A percentile compares a stretch with the other conserved stretches of the same genome.
Evolutionary conservation across 2,113 vertebrate species (phyloP).

Genomic region (Phaetusa simplex): DNA sequence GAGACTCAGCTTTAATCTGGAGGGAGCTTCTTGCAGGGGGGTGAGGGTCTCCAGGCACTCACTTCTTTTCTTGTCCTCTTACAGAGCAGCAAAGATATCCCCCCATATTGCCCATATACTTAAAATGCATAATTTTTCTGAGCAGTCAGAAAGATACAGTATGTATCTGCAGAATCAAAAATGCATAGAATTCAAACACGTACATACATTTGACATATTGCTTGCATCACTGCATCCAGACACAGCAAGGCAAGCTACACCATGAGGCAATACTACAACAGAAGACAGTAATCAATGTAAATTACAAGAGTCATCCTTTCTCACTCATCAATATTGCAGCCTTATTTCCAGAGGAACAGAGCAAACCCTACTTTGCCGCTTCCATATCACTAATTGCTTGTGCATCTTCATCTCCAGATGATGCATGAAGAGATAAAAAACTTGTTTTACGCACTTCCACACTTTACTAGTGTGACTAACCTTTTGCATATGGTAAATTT

Average conservation of each 20-base stretch:
- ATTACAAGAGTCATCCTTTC: background rate
- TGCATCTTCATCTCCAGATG: background rate
- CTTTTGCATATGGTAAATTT: background rate
- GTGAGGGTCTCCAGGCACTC: background rate
- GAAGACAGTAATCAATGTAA: background rate
- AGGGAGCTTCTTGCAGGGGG: background rate
- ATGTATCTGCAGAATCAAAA: background rate
- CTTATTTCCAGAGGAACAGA: background rate
- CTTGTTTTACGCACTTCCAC: background rate
- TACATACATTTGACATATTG: fast-evolving
- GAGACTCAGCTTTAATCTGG: background rate
- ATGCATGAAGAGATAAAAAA: background rate
- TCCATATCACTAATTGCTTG: background rate
- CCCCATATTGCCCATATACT: background rate
- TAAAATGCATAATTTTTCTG: background rate
- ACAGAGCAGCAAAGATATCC: background rate
- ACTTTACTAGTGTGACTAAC: background rate
- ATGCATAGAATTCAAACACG: background rate
- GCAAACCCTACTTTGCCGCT: background rate
- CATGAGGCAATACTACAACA: background rate
- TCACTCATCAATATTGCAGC: background rate
- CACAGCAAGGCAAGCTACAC: background rate
- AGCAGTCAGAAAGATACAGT: background rate
- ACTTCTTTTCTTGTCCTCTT: background rate
- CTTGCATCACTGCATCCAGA: background rate